Percentiles rank a stretch among this genome's conserved stretches.
These are phyloP conservation scores for Tenualosa ilisha DNA, from an alignment of 2,797 vertebrate genomes.

Conservation along the genomic window DNA sequence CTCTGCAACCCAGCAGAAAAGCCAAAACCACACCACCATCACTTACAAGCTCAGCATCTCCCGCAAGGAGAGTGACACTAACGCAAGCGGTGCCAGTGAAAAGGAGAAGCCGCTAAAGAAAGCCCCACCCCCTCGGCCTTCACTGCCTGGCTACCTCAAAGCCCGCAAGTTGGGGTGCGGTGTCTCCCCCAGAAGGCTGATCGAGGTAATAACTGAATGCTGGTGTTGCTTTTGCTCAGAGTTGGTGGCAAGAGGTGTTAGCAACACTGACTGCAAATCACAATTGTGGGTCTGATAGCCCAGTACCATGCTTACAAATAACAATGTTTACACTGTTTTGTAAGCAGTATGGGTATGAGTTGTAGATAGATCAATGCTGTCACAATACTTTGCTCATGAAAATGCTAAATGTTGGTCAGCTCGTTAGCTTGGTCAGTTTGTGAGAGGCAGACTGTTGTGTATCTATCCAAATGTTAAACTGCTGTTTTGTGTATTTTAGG, in stretches of 20 bases:
- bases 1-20: slow-evolving; percentile 73
- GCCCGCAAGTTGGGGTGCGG: slow-evolving; percentile 69
- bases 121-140: slow-evolving; percentile 48
- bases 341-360: no score
- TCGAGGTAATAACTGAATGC: slow-evolving; percentile 64
- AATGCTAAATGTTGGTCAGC: neutral
- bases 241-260: neutral
- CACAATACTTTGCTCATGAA: no score
- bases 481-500: slow-evolving; percentile 41
- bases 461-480: neutral
- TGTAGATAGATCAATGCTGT: no score
- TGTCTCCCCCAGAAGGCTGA: slow-evolving; percentile 52
- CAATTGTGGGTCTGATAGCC: no score
- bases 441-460: neutral
- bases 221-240: neutral
- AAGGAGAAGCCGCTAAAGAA: neutral
- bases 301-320: no score
- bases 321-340: no score
- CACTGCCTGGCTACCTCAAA: slow-evolving; percentile 80
- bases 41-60: slow-evolving; percentile 86
- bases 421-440: neutral
- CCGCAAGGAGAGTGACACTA: neutral
- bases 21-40: slow-evolving; percentile 69
- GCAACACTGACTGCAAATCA: neutral
- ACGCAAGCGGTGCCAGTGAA: neutral